Percentiles rank a stretch among this genome's conserved stretches.
Conservation (phyloP, 2,113 vertebrate genomes). For the Cairina moschata region DNA sequence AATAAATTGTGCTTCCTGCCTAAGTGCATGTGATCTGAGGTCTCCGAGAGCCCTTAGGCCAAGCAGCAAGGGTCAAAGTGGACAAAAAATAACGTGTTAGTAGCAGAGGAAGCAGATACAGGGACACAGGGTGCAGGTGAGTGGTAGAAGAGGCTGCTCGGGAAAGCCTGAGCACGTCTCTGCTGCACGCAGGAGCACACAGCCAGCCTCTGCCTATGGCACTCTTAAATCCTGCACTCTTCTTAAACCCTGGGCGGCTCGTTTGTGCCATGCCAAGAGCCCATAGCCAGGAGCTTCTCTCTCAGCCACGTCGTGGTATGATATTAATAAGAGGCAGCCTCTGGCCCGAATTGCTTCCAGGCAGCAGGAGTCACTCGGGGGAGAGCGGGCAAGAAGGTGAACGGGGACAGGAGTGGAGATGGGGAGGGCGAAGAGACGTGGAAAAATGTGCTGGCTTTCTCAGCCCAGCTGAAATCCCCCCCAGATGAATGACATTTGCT, state of each 20-base stretch:
- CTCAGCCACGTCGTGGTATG: background rate
- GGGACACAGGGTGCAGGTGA: background rate
- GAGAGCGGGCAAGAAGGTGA: background rate
- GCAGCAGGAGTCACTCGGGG: background rate
- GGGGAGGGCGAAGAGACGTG: background rate
- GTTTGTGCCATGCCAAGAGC: background rate
- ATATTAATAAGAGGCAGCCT: background rate
- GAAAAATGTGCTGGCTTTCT: background rate
- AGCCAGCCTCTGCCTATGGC: background rate
- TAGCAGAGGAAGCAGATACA: background rate
- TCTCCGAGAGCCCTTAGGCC: background rate
- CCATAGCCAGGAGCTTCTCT: constrained; percentile 2
- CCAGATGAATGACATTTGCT: background rate
- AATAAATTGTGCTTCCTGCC: background rate
- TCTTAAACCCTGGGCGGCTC: background rate
- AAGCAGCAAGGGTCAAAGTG: background rate
- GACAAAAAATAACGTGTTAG: background rate
- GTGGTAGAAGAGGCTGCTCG: background rate
- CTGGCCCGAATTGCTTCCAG: background rate
- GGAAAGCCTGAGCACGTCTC: background rate
- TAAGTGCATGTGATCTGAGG: background rate
- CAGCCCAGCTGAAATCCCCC: background rate
- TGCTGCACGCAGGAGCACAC: background rate
- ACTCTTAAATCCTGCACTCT: background rate
- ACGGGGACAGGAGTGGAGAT: background rate